Evolutionary conservation across 1,140 invertebrate species (phyloP).

Genomic region (Papilio polyxenes): DNA sequence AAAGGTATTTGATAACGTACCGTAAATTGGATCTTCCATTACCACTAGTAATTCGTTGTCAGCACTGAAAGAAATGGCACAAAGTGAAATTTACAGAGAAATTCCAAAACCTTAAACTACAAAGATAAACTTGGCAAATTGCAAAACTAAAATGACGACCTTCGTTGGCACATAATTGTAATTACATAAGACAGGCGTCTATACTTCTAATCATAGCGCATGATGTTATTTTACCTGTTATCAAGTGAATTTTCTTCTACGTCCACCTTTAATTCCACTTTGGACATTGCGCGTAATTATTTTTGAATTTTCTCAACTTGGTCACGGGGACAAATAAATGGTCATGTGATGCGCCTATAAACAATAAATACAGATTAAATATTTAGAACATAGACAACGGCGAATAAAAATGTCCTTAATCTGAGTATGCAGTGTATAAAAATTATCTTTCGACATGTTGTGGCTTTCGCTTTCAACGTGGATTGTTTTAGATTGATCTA

Average conservation of each 20-base stretch:
- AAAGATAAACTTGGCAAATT: conserved; percentile 61
- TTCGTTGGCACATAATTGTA: conserved; percentile 56
- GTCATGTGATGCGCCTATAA: conserved; percentile 78
- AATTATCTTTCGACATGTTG: neutral
- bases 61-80: conserved; percentile 68
- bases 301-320: conserved; percentile 80
- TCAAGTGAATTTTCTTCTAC: conserved; percentile 76
- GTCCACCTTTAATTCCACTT: conserved; percentile 76
- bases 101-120: conserved; percentile 40
- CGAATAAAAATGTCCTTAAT: neutral
- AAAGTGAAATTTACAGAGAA: conserved; percentile 41
- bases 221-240: conserved; percentile 70
- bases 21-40: conserved; percentile 74
- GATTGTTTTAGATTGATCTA: neutral
- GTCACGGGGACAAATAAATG: conserved; percentile 81
- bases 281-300: conserved; percentile 78
- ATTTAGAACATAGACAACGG: conserved; percentile 36
- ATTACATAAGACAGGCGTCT: conserved; percentile 70
- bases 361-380: conserved; percentile 58
- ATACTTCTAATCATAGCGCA: conserved; percentile 44
- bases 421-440: neutral
- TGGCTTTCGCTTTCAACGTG: neutral
- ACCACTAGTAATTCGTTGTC: conserved; percentile 77
- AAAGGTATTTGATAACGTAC: conserved; percentile 55
- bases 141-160: conserved; percentile 67